These are phyloP conservation scores for Anguilla megastoma DNA, from an alignment of 2,797 vertebrate genomes.

Conservation along the genomic window DNA sequence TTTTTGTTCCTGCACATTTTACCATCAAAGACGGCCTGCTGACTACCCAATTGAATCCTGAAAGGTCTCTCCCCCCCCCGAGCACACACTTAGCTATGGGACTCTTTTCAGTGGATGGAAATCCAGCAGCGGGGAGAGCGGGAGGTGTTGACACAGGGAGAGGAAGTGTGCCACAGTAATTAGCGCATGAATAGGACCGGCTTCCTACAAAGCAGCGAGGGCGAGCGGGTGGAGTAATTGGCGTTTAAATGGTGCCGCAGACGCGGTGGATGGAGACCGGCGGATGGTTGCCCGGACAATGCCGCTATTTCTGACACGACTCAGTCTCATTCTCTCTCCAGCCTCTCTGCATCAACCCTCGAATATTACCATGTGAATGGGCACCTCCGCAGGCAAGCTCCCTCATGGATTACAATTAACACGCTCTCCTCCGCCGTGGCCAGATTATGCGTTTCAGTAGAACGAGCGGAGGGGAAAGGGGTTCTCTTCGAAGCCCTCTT, in stretches of 20 bases:
- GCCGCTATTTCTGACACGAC: neutral
- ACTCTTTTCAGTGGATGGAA: neutral
- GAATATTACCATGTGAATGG: neutral
- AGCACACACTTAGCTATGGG: neutral
- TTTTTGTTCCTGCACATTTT: neutral
- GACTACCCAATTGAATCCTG: neutral
- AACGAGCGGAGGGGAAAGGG: too few relatives aligned
- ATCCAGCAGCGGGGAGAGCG: slow-evolving; percentile 24
- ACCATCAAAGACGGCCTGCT: neutral
- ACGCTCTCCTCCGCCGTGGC: slow-evolving; percentile 60
- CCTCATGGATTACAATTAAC: slow-evolving; percentile 40
- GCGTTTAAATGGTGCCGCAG: slow-evolving; percentile 54
- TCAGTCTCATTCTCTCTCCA: neutral
- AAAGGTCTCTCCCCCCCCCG: neutral
- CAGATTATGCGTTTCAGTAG: slow-evolving; percentile 49
- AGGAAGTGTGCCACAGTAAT: slow-evolving; percentile 48
- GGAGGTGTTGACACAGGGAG: slow-evolving; percentile 27
- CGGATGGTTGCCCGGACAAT: slow-evolving; percentile 60
- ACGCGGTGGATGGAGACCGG: slow-evolving; percentile 60
- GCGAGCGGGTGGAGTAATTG: slow-evolving; percentile 43
- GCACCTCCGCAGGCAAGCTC: neutral
- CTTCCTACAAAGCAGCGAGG: slow-evolving; percentile 29
- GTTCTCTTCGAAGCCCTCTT: neutral
- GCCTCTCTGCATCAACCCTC: neutral
- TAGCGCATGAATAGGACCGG: slow-evolving; percentile 51